Evolutionary conservation across 2,888 invertebrate genomes (phyloP), one percentile per base, ranked within the genome.

Genomic region (Eilema depressum): DNA sequence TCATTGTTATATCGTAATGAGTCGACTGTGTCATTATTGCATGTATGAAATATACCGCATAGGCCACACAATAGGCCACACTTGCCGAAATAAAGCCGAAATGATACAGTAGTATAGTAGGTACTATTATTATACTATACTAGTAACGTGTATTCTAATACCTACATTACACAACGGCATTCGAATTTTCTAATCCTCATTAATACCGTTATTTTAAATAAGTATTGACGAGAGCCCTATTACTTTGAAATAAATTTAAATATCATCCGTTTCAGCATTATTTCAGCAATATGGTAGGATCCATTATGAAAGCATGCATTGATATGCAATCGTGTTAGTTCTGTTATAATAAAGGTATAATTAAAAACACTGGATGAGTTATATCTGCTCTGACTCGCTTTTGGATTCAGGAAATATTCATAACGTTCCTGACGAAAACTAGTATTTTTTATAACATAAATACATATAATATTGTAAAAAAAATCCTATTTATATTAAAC

Each of bases 1-100:
- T 72, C 53, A 70, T 76, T 77, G 73, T 75, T 82, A 69, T 69
- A 74, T 59, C 72, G 65, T 74, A 66, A 66, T 68, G 59, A 69
- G 57, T 70, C 69, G 73, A 70, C 77, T 74, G 76, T 66, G 70
- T 61, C 57, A 66, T 66, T 68, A 30, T 56, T 14, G 56, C 62
- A 60, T 53, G 53, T 53, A 17, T 41, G 41, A 17, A 17, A 41
- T 41, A 41, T 37, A 8, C 8, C 8, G 33, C 8, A 33, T 37
- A 20, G n/a, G n/a, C n/a, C n/a, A n/a, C n/a, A n/a, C n/a, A n/a
- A n/a, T n/a, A 5, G 11, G 23, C 26, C 41, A 63, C 11, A 41
- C 41, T 63, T 63, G 26, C 63, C 41, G 3, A 53, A 64, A 64
- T 53, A 64, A 59, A 30, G 14, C 25, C 4, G 8, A 26, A 14